A percentile compares a stretch with the other conserved stretches of the same genome.
These are phyloP conservation scores for Chiroxiphia lanceolata DNA, from an alignment of 2,797 vertebrate species.

Conservation along the genomic window DNA sequence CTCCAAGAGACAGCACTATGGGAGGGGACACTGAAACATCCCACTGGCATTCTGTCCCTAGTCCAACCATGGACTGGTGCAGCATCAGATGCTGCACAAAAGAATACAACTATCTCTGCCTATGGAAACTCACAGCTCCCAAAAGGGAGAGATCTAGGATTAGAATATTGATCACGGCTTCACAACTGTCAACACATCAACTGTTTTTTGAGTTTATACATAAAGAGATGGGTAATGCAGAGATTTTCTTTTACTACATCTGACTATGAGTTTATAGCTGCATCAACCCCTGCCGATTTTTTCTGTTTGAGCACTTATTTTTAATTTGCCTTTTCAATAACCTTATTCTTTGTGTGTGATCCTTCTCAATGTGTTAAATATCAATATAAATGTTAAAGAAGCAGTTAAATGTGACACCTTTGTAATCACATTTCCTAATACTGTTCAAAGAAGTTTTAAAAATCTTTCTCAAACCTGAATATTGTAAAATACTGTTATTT, in stretches of 20 bases:
- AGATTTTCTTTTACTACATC: not conserved
- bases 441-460: not conserved
- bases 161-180: not conserved
- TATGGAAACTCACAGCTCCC: not conserved
- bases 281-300: not conserved
- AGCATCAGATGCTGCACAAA: rapidly evolving
- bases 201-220: not conserved
- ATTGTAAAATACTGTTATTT: not conserved
- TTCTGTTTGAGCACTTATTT: not conserved
- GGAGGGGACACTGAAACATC: not conserved
- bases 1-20: not conserved
- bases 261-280: not conserved
- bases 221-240: not conserved
- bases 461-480: not conserved
- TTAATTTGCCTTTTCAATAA: not conserved
- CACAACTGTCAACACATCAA: not conserved
- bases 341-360: not conserved
- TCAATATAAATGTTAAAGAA: not conserved
- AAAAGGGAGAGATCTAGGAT: rapidly evolving
- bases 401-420: not conserved
- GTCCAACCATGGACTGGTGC: not conserved
- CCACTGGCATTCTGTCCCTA: not conserved
- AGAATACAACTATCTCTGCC: not conserved
- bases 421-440: not conserved
- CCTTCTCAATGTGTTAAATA: not conserved